Evolutionary conservation across 2,888 invertebrate species (phyloP).

Genomic region (Phyto melanocephala): DNA sequence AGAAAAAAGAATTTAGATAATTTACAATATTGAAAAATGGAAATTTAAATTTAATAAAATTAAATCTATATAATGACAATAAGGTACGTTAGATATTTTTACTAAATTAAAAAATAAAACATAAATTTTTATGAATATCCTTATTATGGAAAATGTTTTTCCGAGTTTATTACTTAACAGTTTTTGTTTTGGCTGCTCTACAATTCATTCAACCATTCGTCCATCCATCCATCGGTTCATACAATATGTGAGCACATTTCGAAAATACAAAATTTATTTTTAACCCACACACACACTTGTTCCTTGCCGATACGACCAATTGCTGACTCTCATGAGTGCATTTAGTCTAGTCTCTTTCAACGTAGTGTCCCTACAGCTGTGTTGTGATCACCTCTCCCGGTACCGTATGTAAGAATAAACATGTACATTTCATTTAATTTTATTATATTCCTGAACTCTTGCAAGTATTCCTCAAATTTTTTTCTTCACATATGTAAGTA

Average conservation of each 20-base stretch:
- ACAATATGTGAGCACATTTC: constrained; percentile 53
- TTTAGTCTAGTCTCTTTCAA: constrained; percentile 40
- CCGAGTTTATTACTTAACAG: constrained; percentile 12
- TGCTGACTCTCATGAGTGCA: constrained; percentile 20
- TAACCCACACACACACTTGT: constrained; percentile 76
- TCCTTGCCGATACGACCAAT: constrained; percentile 65
- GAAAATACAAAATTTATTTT: constrained; percentile 72
- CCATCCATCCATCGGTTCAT: constrained; percentile 26
- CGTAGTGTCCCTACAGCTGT: constrained; percentile 49
- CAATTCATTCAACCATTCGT: constrained; percentile 42
- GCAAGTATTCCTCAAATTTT: constrained; percentile 41
- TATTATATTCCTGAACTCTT: constrained; percentile 41
- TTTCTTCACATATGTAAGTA: constrained; percentile 38
- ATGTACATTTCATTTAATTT: constrained; percentile 60
- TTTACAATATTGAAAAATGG: no score
- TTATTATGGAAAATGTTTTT: constrained; percentile 36
- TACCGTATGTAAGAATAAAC: constrained; percentile 9
- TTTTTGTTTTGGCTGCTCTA: constrained; percentile 39
- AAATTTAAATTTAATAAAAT: no score
- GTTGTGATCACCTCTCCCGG: background rate
- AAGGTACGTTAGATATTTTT: no score
- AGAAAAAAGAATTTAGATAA: no score
- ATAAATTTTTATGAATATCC: constrained; percentile 12
- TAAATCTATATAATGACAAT: no score
- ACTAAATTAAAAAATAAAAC: no score